phyloP scores from a whole-genome alignment of 1,140 invertebrate species.

The Bombyx mandarina region DNA sequence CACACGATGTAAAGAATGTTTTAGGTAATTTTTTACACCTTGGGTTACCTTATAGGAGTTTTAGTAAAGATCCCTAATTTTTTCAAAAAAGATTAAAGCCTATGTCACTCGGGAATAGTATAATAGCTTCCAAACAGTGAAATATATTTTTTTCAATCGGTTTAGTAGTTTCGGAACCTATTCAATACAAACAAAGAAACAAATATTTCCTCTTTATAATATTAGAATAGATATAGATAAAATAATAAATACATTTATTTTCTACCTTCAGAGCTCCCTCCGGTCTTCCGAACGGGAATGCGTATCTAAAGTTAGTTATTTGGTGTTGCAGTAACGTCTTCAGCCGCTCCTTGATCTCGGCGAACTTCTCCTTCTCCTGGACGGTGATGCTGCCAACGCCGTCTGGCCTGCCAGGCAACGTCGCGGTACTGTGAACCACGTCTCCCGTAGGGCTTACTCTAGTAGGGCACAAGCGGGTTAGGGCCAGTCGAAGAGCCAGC shows the following conservation, averaged over 20 bases:
- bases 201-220: too few relatives aligned
- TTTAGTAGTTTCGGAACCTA: too few relatives aligned
- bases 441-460: slow-evolving; percentile 55
- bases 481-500: slow-evolving; percentile 7
- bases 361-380: slow-evolving; percentile 98
- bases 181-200: too few relatives aligned
- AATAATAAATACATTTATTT: not conserved
- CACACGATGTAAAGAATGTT: too few relatives aligned
- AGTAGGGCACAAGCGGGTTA: slow-evolving; percentile 61
- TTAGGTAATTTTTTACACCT: too few relatives aligned
- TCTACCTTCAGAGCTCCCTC: slow-evolving; percentile 92
- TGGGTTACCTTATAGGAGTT: too few relatives aligned
- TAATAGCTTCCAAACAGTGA: not conserved
- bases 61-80: too few relatives aligned
- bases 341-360: slow-evolving; percentile 96
- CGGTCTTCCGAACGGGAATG: slow-evolving; percentile 98
- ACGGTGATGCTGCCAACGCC: slow-evolving; percentile 97
- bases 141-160: not conserved
- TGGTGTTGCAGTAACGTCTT: slow-evolving; percentile 95
- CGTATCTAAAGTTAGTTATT: slow-evolving; percentile 99
- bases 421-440: slow-evolving; percentile 66
- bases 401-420: slow-evolving; percentile 86
- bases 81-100: too few relatives aligned
- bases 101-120: too few relatives aligned
- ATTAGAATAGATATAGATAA: too few relatives aligned